These are phyloP conservation scores for Drosophila nebulosa DNA, from an alignment of 1,140 invertebrate species.

Conservation along the genomic window DNA sequence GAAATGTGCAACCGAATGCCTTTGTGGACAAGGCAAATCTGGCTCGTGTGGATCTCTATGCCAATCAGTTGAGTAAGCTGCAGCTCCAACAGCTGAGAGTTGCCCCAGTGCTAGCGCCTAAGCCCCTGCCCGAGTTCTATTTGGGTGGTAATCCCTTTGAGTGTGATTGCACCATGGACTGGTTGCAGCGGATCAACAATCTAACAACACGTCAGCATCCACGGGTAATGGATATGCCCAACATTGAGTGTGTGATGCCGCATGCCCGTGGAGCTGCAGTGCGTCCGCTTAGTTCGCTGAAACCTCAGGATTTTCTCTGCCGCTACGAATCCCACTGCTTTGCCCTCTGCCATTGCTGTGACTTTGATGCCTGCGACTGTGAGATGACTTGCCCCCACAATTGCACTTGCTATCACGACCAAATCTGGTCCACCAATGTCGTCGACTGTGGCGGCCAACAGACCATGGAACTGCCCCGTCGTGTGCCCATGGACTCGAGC, in stretches of 20 bases:
- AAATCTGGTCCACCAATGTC: slow-evolving; percentile 95
- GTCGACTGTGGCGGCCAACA: slow-evolving; percentile 92
- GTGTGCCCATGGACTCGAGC: slow-evolving; percentile 96
- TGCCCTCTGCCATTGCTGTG: slow-evolving; percentile 95
- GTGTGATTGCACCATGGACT: slow-evolving; percentile 96
- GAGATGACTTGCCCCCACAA: slow-evolving; percentile 96
- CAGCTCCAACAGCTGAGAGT: slow-evolving; percentile 90
- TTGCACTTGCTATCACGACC: slow-evolving; percentile 95
- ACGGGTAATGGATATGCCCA: slow-evolving; percentile 91
- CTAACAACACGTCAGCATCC: slow-evolving; percentile 91
- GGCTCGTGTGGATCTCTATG: slow-evolving; percentile 93
- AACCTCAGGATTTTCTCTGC: slow-evolving; percentile 92
- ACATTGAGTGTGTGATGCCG: slow-evolving; percentile 91
- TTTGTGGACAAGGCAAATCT: slow-evolving; percentile 92
- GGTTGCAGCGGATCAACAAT: slow-evolving; percentile 93
- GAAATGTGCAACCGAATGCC: slow-evolving; percentile 89
- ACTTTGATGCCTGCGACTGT: slow-evolving; percentile 96
- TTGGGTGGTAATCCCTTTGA: slow-evolving; percentile 94
- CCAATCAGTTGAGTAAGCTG: slow-evolving; percentile 91
- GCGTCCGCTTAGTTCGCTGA: slow-evolving; percentile 85
- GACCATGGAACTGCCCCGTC: slow-evolving; percentile 88
- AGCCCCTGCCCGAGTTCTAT: slow-evolving; percentile 91
- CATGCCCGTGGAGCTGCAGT: slow-evolving; percentile 87
- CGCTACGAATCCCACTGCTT: slow-evolving; percentile 96
- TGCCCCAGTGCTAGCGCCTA: slow-evolving; percentile 85